These are phyloP conservation scores for Centropus unirufus DNA, from an alignment of 2,113 vertebrate species.

Conservation along the genomic window DNA sequence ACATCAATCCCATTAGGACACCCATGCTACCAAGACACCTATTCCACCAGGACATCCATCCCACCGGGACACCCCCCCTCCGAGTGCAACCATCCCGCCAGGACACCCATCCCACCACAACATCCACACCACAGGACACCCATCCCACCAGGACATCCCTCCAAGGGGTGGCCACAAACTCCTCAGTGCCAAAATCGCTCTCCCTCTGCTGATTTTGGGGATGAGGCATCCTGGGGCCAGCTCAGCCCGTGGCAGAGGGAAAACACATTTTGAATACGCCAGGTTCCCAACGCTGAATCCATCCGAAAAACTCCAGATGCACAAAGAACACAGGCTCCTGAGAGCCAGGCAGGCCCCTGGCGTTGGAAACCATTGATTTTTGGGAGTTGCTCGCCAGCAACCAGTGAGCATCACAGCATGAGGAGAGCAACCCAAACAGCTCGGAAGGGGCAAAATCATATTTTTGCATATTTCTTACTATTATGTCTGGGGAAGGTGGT, in stretches of 20 bases:
- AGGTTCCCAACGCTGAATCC: not conserved
- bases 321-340: not conserved
- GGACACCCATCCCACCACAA: not conserved
- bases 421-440: not conserved
- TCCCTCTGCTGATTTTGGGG: not conserved
- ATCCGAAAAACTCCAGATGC: not conserved
- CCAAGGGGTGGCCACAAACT: not conserved
- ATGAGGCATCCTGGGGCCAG: not conserved
- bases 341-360: not conserved
- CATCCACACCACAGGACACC: fast-evolving
- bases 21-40: not conserved
- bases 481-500: not conserved
- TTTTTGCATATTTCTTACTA: too few relatives aligned
- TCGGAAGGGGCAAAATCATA: fast-evolving
- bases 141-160: not conserved
- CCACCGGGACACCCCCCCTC: not conserved
- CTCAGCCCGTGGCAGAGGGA: fast-evolving
- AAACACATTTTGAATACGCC: not conserved
- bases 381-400: not conserved
- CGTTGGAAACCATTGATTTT: not conserved
- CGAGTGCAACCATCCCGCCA: not conserved
- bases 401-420: fast-evolving
- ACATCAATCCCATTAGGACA: not conserved
- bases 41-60: not conserved
- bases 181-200: fast-evolving